Evolutionary conservation across 2,888 invertebrate genomes (phyloP), one percentile per base, ranked within the genome.

Genomic region (Galeruca laticollis): DNA sequence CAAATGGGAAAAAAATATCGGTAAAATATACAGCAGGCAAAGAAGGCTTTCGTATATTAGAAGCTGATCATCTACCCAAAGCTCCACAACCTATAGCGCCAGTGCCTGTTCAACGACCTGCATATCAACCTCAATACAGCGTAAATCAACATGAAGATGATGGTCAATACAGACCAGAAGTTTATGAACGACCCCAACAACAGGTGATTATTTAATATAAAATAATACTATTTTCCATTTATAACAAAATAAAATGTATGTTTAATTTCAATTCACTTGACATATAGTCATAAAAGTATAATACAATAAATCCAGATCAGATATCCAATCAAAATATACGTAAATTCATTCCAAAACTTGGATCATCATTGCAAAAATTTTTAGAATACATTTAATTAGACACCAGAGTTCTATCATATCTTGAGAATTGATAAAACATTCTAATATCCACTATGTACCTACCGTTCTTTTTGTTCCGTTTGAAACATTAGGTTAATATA

Each of bases 1-100:
- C 91, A 0, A 89, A 83, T 66, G 92, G 92, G 0, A 89, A 90
- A 79, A 87, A 90, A 18, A 90, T 92, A 72, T 89, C 89, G 43
- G 88, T 92, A 18, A 91, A 88, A 81, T 87, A 86, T 70, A 86
- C 86, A 2, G 87, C 85, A 8, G 85, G 85, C 52, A 87, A 87
- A 75, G 87, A 88, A 75, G 88, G 87, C 15, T 88, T 88, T 79
- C 83, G 82, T 77, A 87, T 88, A 40, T 74, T 87, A 52, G 86
- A 87, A 77, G 87, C 86, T 15, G 86, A 86, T 72, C 86, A 87
- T 73, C 80, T 87, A 37, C 87, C 87, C 4, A 84, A 84, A 75
- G 81, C 82, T 3, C 82, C 82, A 20, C 78, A 76, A 63, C 80
- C 83, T 2, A 69, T 79, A 20, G 78, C 77, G 40, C 81, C 82